Percentiles rank a stretch among this genome's conserved stretches.
Conservation (phyloP, 2,888 invertebrate species). For the Thecocarcelia acutangulata region DNA sequence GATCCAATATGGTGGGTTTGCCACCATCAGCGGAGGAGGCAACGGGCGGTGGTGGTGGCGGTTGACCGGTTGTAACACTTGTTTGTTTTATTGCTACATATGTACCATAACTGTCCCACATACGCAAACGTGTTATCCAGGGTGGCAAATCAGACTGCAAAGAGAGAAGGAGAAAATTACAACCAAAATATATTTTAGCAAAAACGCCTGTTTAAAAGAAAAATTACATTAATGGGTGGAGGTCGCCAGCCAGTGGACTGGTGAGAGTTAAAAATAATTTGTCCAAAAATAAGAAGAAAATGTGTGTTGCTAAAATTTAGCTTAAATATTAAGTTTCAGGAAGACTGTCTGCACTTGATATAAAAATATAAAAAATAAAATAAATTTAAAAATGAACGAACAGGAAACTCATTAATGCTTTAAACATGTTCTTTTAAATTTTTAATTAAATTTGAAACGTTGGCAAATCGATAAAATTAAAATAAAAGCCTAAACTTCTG, state of each 20-base stretch:
- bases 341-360: too few species aligned
- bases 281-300: too few species aligned
- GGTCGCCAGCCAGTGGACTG: not conserved
- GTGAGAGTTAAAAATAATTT: too few species aligned
- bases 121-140: constrained; percentile 87
- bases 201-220: not conserved
- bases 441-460: too few species aligned
- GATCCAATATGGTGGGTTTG: constrained; percentile 77
- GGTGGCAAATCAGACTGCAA: constrained; percentile 81
- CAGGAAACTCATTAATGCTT: too few species aligned
- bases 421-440: too few species aligned
- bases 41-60: constrained; percentile 78
- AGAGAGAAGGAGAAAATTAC: constrained; percentile 29
- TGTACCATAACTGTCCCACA: constrained; percentile 87
- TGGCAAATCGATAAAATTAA: too few species aligned
- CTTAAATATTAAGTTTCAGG: too few species aligned
- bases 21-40: constrained; percentile 77
- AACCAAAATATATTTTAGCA: not conserved
- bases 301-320: too few species aligned
- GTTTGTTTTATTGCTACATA: constrained; percentile 81
- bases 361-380: too few species aligned
- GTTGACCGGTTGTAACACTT: constrained; percentile 79
- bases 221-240: not conserved
- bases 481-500: too few species aligned
- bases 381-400: too few species aligned